Evolutionary conservation across 2,888 invertebrate genomes (phyloP).

Genomic region (Drosophila koepferae): DNA sequence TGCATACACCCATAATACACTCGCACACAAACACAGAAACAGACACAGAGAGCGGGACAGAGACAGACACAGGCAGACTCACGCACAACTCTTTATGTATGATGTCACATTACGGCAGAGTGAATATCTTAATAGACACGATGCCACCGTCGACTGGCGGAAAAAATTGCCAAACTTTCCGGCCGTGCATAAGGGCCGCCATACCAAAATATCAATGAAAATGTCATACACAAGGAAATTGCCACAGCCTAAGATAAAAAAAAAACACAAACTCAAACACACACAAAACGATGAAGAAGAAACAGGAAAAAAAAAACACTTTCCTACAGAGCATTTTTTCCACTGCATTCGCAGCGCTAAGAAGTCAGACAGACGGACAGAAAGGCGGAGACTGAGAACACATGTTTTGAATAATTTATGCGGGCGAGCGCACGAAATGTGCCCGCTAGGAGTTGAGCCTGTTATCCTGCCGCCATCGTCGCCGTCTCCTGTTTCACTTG

Average conservation of each 20-base stretch:
- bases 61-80: constrained; percentile 5
- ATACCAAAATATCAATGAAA: constrained; percentile 71
- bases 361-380: constrained; percentile 53
- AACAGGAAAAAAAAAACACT: constrained; percentile 34
- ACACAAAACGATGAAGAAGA: constrained; percentile 14
- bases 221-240: constrained; percentile 76
- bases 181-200: constrained; percentile 59
- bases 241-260: constrained; percentile 60
- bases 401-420: constrained; percentile 85
- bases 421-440: constrained; percentile 75
- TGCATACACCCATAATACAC: constrained; percentile 61
- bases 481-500: constrained; percentile 35
- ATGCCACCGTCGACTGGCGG: constrained; percentile 58
- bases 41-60: background rate
- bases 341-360: constrained; percentile 57
- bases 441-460: constrained; percentile 73
- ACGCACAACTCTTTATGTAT: constrained; percentile 72
- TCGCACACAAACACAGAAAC: background rate
- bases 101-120: constrained; percentile 78
- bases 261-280: constrained; percentile 25
- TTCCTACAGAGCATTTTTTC: constrained; percentile 63
- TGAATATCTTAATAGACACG: constrained; percentile 79
- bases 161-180: constrained; percentile 77
- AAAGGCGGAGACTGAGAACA: constrained; percentile 70
- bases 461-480: constrained; percentile 49